phyloP scores from a whole-genome alignment of 2,888 invertebrate genomes.

The Plusia festucae region DNA sequence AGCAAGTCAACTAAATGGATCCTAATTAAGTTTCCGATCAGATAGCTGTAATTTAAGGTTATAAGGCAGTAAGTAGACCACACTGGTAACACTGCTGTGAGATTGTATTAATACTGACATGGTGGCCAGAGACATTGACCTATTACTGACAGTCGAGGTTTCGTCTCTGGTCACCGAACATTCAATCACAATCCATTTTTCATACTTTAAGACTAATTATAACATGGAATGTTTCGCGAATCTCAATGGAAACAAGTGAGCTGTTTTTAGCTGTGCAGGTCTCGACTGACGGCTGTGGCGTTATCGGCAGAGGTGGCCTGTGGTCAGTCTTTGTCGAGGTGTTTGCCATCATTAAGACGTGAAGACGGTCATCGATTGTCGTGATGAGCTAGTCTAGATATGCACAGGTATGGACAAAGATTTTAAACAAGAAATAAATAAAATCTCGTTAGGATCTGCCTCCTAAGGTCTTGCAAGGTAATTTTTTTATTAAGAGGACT shows the following conservation, averaged over 20 bases:
- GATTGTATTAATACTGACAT: constrained; percentile 66
- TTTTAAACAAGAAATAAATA: constrained; percentile 17
- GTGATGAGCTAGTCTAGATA: not conserved
- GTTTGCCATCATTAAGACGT: constrained; percentile 50
- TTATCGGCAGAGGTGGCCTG: constrained; percentile 46
- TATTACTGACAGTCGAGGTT: constrained; percentile 33
- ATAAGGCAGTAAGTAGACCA: constrained; percentile 34
- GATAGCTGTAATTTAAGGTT: constrained; percentile 5
- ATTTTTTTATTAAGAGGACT: too few relatives aligned
- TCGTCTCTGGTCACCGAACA: constrained; percentile 37
- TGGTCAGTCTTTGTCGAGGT: constrained; percentile 63
- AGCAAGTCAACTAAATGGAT: constrained; percentile 9
- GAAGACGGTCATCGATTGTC: constrained; percentile 37
- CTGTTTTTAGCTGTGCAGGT: constrained; percentile 38
- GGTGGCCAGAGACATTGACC: constrained; percentile 44
- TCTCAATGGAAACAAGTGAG: constrained; percentile 65
- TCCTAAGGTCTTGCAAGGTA: too few relatives aligned
- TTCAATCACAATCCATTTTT: constrained; percentile 33
- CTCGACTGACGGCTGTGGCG: constrained; percentile 45
- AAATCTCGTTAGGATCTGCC: constrained; percentile 21
- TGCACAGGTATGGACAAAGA: not conserved
- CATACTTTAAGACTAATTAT: constrained; percentile 53
- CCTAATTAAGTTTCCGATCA: not conserved
- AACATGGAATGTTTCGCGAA: constrained; percentile 72
- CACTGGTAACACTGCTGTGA: constrained; percentile 57